Percentiles rank a stretch among this genome's conserved stretches.
Conservation (phyloP, 2,113 vertebrate species). For the Oreotrochilus melanogaster region DNA sequence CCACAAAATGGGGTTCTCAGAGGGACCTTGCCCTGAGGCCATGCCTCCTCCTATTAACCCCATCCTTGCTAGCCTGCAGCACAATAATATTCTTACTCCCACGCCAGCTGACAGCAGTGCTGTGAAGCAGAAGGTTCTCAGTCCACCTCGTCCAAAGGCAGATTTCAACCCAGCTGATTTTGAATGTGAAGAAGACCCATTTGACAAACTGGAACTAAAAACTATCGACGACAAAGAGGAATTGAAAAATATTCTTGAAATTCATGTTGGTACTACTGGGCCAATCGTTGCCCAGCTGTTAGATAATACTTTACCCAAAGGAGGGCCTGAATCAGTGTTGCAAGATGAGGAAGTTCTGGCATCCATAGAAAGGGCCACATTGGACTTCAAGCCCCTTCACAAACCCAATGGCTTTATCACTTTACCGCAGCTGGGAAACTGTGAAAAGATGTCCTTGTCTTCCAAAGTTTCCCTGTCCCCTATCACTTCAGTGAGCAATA, state of each 20-base stretch:
- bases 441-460: conserved; percentile 84
- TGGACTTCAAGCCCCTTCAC: conserved; percentile 85
- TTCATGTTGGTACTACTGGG: conserved; percentile 80
- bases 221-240: conserved; percentile 95
- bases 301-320: conserved; percentile 75
- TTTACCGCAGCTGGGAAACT: conserved; percentile 88
- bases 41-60: conserved; percentile 90
- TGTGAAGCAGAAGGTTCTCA: conserved; percentile 81
- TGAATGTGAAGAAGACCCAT: conserved; percentile 96
- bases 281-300: conserved; percentile 77
- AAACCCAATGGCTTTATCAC: conserved; percentile 94
- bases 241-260: conserved; percentile 90
- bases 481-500: conserved; percentile 87
- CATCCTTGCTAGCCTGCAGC: conserved; percentile 89
- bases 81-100: conserved; percentile 94
- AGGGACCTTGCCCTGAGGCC: conserved; percentile 34
- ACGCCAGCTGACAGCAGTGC: conserved; percentile 86
- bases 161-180: conserved; percentile 96
- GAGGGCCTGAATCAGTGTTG: conserved; percentile 62
- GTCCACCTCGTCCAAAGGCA: conserved; percentile 79
- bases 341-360: conserved; percentile 79
- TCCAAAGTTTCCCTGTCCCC: conserved; percentile 84
- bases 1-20: conserved; percentile 67
- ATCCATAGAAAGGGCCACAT: conserved; percentile 73
- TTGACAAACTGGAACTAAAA: conserved; percentile 97